Base-by-base conservation (phyloP, 2,797 vertebrate species). In the Distichodus sexfasciatus region DNA sequence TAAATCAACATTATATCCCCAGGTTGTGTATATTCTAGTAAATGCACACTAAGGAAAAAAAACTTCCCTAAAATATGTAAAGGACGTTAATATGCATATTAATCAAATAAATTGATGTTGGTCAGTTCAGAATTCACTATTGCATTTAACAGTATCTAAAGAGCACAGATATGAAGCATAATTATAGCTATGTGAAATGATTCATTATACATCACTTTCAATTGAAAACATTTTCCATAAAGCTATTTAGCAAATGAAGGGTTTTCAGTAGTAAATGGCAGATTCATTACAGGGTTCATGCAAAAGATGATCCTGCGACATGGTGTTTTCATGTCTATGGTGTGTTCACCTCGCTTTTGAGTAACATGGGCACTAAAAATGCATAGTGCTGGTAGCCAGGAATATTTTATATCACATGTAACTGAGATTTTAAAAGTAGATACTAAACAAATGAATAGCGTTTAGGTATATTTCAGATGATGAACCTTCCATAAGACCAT, bases 81-180 rank as follows among this genome's bases (percentile, higher is more conserved):
- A 82, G 84, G 85, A 87, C 87, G 88, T 86, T 84, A 82, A 71
- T 86, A 85, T 86, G 83, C n/a, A n/a, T 79, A 82, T 81, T 85
- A 86, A 88, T 89, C 83, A 86, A 87, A 89, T 86, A 87, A 89
- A 90, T 82, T 83, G 83, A 88, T 87, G 86, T 86, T 87, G 84
- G 89, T 87, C 87, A 86, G 81, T 88, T 86, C 78, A 82, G 81
- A 87, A 89, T 88, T 88, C 88, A 90, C 88, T 84, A 85, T 69
- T 74, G 82, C 82, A 86, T 89, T 88, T 88, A 90, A 88, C 86
- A 85, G 82, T 75, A 89, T 84, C 84, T 87, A 88, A 90, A 85
- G 87, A 85, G 82, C 76, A 79, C 79, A 88, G 76, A 79, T 78
- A 82, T 72, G 80, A 74, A 77, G 77, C 75, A 72, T 82, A 84